Conservation (phyloP, 2,888 invertebrate genomes). For the Agrotis segetum region DNA sequence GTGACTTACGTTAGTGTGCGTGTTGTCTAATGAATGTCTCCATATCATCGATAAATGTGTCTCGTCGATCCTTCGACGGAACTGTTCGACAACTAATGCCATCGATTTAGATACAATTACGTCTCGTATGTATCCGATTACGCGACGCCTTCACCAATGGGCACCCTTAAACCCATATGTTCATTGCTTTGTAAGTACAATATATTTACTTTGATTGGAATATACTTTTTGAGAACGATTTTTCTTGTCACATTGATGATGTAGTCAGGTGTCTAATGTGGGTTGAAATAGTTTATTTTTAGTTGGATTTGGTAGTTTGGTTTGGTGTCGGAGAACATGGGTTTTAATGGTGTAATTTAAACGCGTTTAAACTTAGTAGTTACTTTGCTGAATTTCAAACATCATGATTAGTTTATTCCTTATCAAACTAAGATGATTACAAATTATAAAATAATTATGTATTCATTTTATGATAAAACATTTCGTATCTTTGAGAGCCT, state of each 20-base stretch:
- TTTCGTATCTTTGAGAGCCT: no score
- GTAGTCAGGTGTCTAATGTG: constrained; percentile 58
- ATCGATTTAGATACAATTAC: constrained; percentile 85
- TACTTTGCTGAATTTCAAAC: no score
- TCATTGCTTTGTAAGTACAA: constrained; percentile 66
- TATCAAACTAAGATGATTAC: no score
- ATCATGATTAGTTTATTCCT: no score
- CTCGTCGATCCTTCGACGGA: constrained; percentile 69
- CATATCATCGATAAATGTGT: constrained; percentile 79
- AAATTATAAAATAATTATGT: no score
- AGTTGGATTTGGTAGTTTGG: constrained; percentile 9
- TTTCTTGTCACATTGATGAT: constrained; percentile 56
- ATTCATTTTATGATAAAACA: no score
- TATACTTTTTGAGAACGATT: constrained; percentile 45
- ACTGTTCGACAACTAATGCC: constrained; percentile 79
- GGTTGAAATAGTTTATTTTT: constrained; percentile 35
- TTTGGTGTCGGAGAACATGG: constrained; percentile 10
- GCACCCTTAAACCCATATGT: constrained; percentile 69
- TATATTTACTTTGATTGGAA: constrained; percentile 63
- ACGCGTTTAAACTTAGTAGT: no score
- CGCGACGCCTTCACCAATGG: constrained; percentile 67
- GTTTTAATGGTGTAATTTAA: background rate
- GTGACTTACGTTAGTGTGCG: constrained; percentile 64
- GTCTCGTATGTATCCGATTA: constrained; percentile 79
- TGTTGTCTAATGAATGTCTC: constrained; percentile 83